Evolutionary conservation across 2,888 invertebrate genomes (phyloP).

Genomic region (Netelia fuscicornis): DNA sequence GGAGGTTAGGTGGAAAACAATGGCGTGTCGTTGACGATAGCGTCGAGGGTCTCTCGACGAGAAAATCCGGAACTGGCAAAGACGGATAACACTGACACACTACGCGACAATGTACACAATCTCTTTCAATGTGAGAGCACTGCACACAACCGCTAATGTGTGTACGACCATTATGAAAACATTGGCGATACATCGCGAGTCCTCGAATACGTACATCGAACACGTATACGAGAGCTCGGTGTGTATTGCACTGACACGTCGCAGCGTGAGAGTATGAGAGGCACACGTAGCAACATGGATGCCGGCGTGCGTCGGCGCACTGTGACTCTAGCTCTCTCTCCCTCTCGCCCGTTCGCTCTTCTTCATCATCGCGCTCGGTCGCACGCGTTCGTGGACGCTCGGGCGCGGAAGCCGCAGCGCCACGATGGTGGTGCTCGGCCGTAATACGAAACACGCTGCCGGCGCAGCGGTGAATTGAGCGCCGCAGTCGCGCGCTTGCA

Average conservation of each 20-base stretch:
- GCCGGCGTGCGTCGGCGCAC: not conserved
- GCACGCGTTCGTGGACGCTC: conserved; percentile 40
- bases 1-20: conserved; percentile 24
- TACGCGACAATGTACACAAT: conserved; percentile 30
- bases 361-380: not conserved
- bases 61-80: conserved; percentile 56
- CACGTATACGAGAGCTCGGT: not conserved
- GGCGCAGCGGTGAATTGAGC: conserved; percentile 77
- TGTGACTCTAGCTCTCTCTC: not conserved
- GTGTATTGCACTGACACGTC: no score
- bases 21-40: conserved; percentile 31
- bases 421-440: conserved; percentile 72
- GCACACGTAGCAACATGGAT: not conserved
- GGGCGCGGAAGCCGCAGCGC: conserved; percentile 74
- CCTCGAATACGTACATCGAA: not conserved
- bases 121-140: conserved; percentile 9
- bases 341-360: not conserved
- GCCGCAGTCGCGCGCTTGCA: conserved; percentile 83
- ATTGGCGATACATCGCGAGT: conserved; percentile 5
- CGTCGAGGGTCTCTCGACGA: conserved; percentile 27
- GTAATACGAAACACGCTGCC: conserved; percentile 74
- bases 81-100: conserved; percentile 56
- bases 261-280: not conserved
- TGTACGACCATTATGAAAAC: not conserved
- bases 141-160: not conserved